phyloP scores from a whole-genome alignment of 2,113 vertebrate genomes.

The Actenoides lindsayi region DNA sequence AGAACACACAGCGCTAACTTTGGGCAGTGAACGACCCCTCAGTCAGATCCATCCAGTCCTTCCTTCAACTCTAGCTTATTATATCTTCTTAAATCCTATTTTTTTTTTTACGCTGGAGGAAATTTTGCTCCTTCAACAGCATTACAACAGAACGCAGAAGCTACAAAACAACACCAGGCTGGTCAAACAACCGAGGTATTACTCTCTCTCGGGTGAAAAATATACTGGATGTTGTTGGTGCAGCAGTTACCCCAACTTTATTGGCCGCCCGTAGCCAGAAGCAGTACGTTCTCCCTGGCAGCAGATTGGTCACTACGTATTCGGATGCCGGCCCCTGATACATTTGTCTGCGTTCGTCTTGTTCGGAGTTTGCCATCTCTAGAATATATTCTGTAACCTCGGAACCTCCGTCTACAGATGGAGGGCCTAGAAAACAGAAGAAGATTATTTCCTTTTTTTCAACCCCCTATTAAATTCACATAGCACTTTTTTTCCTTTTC shows the following conservation, averaged over 20 bases:
- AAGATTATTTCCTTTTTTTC: no score
- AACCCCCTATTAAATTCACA: background rate
- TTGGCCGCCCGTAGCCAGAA: slow-evolving; percentile 79
- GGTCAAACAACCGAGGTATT: rapidly evolving
- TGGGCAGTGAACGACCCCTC: background rate
- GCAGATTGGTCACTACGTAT: slow-evolving; percentile 64
- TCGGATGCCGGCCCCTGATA: slow-evolving; percentile 68
- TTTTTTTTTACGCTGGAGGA: background rate
- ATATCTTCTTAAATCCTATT: background rate
- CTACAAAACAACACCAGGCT: background rate
- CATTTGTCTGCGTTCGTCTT: slow-evolving; percentile 44
- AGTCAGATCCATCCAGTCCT: background rate
- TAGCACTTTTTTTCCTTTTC: background rate
- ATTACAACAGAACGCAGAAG: background rate
- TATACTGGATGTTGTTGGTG: rapidly evolving
- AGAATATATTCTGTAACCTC: slow-evolving; percentile 62
- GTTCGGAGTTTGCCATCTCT: slow-evolving; percentile 65
- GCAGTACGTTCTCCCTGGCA: slow-evolving; percentile 72
- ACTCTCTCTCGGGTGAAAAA: no score
- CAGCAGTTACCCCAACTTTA: slow-evolving; percentile 65
- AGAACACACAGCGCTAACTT: background rate
- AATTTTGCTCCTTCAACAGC: background rate
- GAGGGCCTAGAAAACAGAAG: slow-evolving; percentile 63
- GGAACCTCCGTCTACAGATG: slow-evolving; percentile 64
- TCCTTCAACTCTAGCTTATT: background rate